Evolutionary conservation across 2,113 vertebrate species (phyloP), one percentile per base, ranked within the genome.

Genomic region (Vidua chalybeata): DNA sequence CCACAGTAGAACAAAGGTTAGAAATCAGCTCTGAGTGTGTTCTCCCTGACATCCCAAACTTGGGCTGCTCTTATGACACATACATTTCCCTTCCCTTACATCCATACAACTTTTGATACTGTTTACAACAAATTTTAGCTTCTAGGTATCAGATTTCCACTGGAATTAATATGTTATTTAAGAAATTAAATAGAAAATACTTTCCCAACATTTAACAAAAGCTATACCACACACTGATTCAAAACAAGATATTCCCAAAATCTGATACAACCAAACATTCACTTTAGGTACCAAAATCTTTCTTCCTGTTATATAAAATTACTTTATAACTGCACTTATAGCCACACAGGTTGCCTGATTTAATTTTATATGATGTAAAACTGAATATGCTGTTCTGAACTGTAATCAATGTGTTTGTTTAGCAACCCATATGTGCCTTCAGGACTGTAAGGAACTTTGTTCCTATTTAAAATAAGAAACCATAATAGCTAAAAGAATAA

Each of bases 211-310:
- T 46, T 54, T 55, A 84, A 63, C 11, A 84, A 62, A 89, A 62
- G 11, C 15, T 26, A 8, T 28, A 46, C 2, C 31, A n/a, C 21
- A 58, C 18, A 37, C 19, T 11, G 8, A 67, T 54, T 43, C 22
- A 61, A 64, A 73, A 23, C 6, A 64, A 73, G 9, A 3, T 33
- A 28, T 4, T 74, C 75, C 31, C 37, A 79, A 82, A 62, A 58
- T 11, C 4, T 0, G 22, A 78, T 26, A 26, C 5, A 74, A 67
- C 35, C 45, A 58, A 69, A 28, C 3, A 17, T 20, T 72, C 0
- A 0, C 35, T 72, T 74, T 28, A 63, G 52, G 45, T 19, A 55
- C 12, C 39, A 78, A 15, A 66, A 43, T 27, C 66, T 35, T 76
- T 62, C 58, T 46, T 74, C 23, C 45, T 51, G 45, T 54, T 23